Evolutionary conservation across 2,113 vertebrate genomes (phyloP).

Genomic region (Gasterosteus nipponicus): DNA sequence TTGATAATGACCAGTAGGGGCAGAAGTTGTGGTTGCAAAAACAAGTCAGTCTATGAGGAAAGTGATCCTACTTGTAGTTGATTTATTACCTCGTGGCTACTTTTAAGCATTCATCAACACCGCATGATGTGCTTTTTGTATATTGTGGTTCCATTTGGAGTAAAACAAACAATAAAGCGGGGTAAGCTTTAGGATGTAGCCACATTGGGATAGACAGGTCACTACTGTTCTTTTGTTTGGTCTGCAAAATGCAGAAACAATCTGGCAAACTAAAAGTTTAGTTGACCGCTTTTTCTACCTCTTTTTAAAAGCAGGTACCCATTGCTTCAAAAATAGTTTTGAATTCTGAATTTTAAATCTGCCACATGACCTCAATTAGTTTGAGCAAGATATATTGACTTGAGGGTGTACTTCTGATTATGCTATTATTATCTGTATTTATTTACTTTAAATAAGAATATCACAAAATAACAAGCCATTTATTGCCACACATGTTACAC

Average conservation of each 20-base stretch:
- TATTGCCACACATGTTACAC: too few relatives aligned
- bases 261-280: too few relatives aligned
- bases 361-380: background rate
- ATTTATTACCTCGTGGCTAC: background rate
- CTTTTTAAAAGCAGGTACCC: too few relatives aligned
- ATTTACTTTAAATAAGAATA: background rate
- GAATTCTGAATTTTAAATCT: background rate
- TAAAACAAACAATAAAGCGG: too few relatives aligned
- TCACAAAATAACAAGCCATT: background rate
- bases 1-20: background rate
- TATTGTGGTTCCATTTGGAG: background rate
- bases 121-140: background rate
- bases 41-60: background rate
- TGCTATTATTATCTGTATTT: background rate
- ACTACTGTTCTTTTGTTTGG: too few relatives aligned
- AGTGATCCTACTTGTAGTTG: background rate
- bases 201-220: too few relatives aligned
- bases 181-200: too few relatives aligned
- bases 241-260: too few relatives aligned
- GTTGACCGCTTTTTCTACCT: too few relatives aligned
- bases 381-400: background rate
- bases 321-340: background rate
- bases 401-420: too few relatives aligned
- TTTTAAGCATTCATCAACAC: background rate
- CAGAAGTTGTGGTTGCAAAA: background rate